phyloP scores from a whole-genome alignment of 2,888 invertebrate species.

The Ophion slaviceki region DNA sequence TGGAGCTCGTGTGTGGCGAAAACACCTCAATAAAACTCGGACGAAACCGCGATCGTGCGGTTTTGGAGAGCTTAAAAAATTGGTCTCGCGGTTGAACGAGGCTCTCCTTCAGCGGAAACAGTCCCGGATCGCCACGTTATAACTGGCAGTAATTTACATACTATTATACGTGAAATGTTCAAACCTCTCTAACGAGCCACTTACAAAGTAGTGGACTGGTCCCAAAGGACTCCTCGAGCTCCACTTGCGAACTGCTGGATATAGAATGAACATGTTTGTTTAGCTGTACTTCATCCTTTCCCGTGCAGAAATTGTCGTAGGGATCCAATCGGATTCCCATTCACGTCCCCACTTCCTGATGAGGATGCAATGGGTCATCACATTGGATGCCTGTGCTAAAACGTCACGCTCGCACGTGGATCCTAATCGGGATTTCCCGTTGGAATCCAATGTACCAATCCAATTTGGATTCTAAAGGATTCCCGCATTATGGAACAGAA shows the following conservation, averaged over 20 bases:
- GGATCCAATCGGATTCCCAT: too few relatives aligned
- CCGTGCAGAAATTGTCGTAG: too few relatives aligned
- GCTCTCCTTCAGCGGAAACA: slow-evolving; percentile 45
- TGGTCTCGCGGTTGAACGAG: slow-evolving; percentile 11
- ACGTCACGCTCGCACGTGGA: too few relatives aligned
- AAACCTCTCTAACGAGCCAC: slow-evolving; percentile 34
- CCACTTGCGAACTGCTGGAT: background rate
- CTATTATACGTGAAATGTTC: slow-evolving; percentile 64
- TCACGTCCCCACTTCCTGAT: too few relatives aligned
- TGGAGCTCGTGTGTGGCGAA: slow-evolving; percentile 50
- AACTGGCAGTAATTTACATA: slow-evolving; percentile 73
- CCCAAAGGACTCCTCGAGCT: background rate
- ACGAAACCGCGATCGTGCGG: slow-evolving; percentile 71
- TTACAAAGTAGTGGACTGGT: slow-evolving; percentile 30
- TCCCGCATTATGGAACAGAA: too few relatives aligned
- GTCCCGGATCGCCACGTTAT: slow-evolving; percentile 38
- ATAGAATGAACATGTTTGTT: too few relatives aligned
- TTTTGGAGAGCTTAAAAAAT: slow-evolving; percentile 70
- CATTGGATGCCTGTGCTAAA: too few relatives aligned
- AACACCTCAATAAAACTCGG: slow-evolving; percentile 64
- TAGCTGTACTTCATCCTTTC: too few relatives aligned
- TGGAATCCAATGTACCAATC: too few relatives aligned
- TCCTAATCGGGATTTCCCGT: too few relatives aligned
- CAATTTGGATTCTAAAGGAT: too few relatives aligned
- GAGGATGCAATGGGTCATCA: too few relatives aligned